Evolutionary conservation across 2,888 invertebrate species (phyloP), one percentile per base, ranked within the genome.

Genomic region (Tribolium freemani): DNA sequence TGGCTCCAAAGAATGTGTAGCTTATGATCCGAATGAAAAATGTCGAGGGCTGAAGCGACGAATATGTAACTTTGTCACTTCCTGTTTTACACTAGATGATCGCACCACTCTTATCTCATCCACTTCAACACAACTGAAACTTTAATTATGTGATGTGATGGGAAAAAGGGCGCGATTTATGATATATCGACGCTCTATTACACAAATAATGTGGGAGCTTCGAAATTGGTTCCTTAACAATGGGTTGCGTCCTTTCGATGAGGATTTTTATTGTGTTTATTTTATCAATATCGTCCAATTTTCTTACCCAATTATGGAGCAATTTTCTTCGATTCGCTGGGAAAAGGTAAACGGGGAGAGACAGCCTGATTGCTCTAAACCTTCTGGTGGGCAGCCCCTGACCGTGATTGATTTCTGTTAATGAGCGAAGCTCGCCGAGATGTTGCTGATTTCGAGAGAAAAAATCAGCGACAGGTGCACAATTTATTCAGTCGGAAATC

Each of bases 221-320:
- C n/a, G 6, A 60, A 61, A 61, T 61, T 61, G 48, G 48, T 61
- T 61, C 46, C 30, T 26, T 61, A 64, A 54, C 48, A 64, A 64
- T 54, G n/a, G 50, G 50, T 26, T 63, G 48, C 31, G 13, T 63
- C 64, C 1, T 64, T 53, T 64, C 16, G 61, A 48, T 61, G 46
- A 46, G 61, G 51, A 53, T 38, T 54, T 54, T 53, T 64, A 45
- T 54, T 68, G 68, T 44, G 57, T 57, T 68, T 68, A 68, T 68
- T 68, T 58, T 58, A 57, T 57, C 58, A 58, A 68, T 58, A 50
- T 31, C 48, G 57, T 75, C 50, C 64, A 72, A 72, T 73, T 75
- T 72, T 74, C 69, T 70, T 71, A 69, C 68, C 69, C 77, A 75
- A 77, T 77, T 76, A 75, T 72, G 70, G 71, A 69, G 69, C 75